Conservation (phyloP, 2,888 invertebrate genomes). For the Nephrotoma flavescens region DNA sequence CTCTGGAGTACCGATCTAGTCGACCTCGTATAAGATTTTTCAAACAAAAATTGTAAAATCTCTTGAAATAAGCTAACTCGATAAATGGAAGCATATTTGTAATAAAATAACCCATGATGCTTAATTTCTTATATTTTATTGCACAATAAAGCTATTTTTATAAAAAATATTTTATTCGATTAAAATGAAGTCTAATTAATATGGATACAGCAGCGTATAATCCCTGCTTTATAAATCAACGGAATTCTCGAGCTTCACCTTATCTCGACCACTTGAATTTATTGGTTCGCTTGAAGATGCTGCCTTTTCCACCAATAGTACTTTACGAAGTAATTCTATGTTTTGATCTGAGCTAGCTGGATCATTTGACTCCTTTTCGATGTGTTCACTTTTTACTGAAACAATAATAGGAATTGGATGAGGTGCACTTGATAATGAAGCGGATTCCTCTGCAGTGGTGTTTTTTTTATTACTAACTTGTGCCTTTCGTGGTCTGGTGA, state of each 20-base stretch:
- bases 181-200: not conserved
- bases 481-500: constrained; percentile 11
- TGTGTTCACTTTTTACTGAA: not conserved
- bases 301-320: not conserved
- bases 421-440: not conserved
- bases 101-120: too few species aligned
- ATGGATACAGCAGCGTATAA: not conserved
- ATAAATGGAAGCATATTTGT: too few species aligned
- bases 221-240: not conserved
- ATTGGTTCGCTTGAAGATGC: not conserved
- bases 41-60: too few species aligned
- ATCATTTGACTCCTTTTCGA: not conserved
- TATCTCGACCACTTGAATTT: not conserved
- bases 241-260: not conserved
- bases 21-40: too few species aligned
- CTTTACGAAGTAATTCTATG: not conserved
- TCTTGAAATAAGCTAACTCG: too few species aligned
- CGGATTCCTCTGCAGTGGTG: not conserved
- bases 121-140: not conserved
- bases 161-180: not conserved
- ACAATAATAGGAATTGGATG: not conserved
- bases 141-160: not conserved
- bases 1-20: too few species aligned
- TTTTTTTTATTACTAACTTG: not conserved
- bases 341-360: not conserved